Conservation (phyloP, 2,113 vertebrate genomes). For the Lucifuga dentata region DNA sequence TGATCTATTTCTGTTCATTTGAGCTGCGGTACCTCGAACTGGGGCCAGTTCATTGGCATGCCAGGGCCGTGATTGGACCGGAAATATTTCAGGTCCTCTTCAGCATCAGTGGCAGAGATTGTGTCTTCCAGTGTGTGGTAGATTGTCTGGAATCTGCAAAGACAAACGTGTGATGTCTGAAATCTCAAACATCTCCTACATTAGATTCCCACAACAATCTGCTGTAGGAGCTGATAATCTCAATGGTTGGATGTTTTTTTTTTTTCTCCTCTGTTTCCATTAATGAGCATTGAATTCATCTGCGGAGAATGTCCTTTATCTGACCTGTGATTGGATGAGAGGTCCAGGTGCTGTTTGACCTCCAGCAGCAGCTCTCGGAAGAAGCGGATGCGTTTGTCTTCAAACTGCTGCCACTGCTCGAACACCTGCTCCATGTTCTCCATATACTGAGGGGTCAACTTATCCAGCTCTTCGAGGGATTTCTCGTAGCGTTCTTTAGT, state of each 20-base stretch:
- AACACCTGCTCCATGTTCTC: slow-evolving; percentile 99
- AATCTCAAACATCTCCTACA: too few relatives aligned
- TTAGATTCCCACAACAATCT: too few relatives aligned
- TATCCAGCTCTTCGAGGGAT: slow-evolving; percentile 91
- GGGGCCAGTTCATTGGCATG: slow-evolving; percentile 99
- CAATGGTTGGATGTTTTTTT: too few relatives aligned
- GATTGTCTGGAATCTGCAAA: slow-evolving; percentile 88
- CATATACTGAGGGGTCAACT: slow-evolving; percentile 94
- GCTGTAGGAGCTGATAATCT: too few relatives aligned
- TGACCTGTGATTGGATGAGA: slow-evolving; percentile 89
- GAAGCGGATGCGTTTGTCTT: slow-evolving; percentile 92
- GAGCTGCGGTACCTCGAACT: slow-evolving; percentile 90
- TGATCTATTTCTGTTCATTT: neutral
- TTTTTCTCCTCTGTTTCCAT: too few relatives aligned
- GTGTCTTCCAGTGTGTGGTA: slow-evolving; percentile 93
- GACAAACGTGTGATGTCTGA: too few relatives aligned
- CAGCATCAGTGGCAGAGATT: slow-evolving; percentile 87
- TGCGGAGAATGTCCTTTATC: neutral
- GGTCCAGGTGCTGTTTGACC: slow-evolving; percentile 94
- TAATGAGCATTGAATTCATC: too few relatives aligned
- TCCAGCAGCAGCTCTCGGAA: slow-evolving; percentile 92
- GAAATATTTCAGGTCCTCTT: slow-evolving; percentile 96
- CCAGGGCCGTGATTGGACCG: slow-evolving; percentile 91
- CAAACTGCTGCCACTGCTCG: slow-evolving; percentile 96
- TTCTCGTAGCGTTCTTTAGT: slow-evolving; percentile 95